Base-by-base conservation (phyloP, 2,113 vertebrate genomes). In the Dipodomys spectabilis region DNA sequence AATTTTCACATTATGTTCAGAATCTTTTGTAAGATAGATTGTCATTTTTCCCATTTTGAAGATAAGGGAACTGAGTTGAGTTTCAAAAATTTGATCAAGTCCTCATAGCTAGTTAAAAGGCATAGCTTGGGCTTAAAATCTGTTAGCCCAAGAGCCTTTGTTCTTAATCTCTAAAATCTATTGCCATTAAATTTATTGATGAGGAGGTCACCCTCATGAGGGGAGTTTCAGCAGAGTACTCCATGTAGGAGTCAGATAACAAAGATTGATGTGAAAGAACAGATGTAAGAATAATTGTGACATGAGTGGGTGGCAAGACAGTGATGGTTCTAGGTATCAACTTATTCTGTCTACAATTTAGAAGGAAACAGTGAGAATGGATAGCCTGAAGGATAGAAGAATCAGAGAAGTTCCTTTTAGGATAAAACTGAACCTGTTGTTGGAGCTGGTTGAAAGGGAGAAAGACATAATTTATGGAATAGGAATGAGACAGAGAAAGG, bases 141-240 rank as follows among this genome's bases (percentile, higher is more conserved):
- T 83, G 9, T 92, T 91, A 95, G 68, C 8, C 67, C 57, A 73
- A 62, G 94, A 73, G 23, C 5, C 30, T 57, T 27, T 92, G 35
- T 86, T 92, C 53, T 95, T 95, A 93, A 83, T 91, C 23, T 95
- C 62, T 77, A 71, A 44, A 12, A 88, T 77, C 67, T 89, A 74
- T 49, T 88, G 28, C 83, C 53, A 81, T 67, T 92, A 44, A 57
- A 91, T 95, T 94, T 94, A 94, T 95, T 77, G 39, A 90, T 44
- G 27, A 82, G n/a, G 75, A 53, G 53, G 71, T 92, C 90, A 80
- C 28, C 53, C 39, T 81, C 91, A 83, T 94, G 22, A 91, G n/a
- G 87, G 64, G 91, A n/a, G 27, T 82, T 93, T 92, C 72, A 75
- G 72, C 44, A 71, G 64, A 83, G 57, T 88, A 91, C 45, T 75